These are phyloP conservation scores for Nemopilema nomurai DNA, from an alignment of 30 jellyfish, hydroid and myxozoan species.

Conservation along the genomic window DNA sequence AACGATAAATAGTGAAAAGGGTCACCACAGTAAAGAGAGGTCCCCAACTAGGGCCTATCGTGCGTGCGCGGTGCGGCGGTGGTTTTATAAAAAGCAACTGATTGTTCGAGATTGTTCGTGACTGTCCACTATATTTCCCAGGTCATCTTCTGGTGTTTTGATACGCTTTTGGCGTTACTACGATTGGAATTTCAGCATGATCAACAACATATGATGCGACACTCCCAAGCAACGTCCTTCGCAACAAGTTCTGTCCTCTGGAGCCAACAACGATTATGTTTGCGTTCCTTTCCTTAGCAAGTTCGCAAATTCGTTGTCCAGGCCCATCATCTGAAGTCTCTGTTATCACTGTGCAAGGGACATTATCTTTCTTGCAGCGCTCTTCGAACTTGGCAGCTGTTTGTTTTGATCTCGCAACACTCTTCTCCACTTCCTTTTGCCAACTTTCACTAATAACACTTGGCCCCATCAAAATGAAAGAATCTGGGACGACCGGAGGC, in stretches of 20 bases:
- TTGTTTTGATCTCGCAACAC: slow-evolving; percentile 54
- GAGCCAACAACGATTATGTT: slow-evolving; percentile 76
- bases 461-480: slow-evolving; percentile 74
- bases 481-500: slow-evolving; percentile 70
- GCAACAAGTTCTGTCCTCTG: slow-evolving; percentile 73
- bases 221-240: slow-evolving; percentile 90
- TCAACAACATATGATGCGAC: slow-evolving; percentile 73
- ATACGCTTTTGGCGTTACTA: slow-evolving; percentile 65
- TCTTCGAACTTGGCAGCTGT: slow-evolving; percentile 55
- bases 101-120: too few species aligned
- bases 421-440: slow-evolving; percentile 61
- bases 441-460: slow-evolving; percentile 58
- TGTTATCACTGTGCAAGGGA: slow-evolving; percentile 46
- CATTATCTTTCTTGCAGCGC: slow-evolving; percentile 42
- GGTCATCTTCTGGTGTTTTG: neutral
- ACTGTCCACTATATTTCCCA: neutral
- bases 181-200: slow-evolving; percentile 74
- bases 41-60: too few species aligned
- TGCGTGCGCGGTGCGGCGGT: too few species aligned
- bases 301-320: slow-evolving; percentile 72
- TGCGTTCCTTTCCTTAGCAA: slow-evolving; percentile 71
- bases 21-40: too few species aligned
- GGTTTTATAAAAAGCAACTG: too few species aligned
- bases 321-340: slow-evolving; percentile 75
- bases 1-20: too few species aligned